Conservation (phyloP, 2,113 vertebrate species). For the Psettodes erumei region DNA sequence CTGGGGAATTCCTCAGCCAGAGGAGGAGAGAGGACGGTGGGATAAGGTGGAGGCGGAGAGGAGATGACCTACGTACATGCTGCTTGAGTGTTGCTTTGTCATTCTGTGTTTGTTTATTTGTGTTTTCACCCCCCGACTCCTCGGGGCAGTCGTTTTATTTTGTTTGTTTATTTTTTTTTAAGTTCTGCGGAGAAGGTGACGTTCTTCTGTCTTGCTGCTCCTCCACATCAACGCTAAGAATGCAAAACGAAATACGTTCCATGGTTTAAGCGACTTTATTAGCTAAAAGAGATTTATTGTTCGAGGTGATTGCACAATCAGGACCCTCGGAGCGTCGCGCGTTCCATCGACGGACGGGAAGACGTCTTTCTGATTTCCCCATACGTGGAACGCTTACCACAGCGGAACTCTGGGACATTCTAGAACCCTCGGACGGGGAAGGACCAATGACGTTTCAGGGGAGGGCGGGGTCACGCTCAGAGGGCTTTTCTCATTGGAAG, state of each 20-base stretch:
- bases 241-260: conserved; percentile 67
- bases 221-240: conserved; percentile 75
- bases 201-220: conserved; percentile 73
- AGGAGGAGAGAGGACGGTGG: conserved; percentile 9
- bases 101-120: conserved; percentile 58
- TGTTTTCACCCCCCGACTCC: conserved; percentile 36
- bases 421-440: conserved; percentile 10
- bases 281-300: conserved; percentile 66
- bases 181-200: conserved; percentile 55
- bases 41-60: conserved; percentile 32
- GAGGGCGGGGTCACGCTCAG: conserved; percentile 30
- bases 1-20: conserved; percentile 16
- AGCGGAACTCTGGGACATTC: conserved; percentile 47
- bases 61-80: conserved; percentile 73
- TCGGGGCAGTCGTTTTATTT: conserved; percentile 63
- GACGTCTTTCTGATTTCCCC: background rate
- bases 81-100: conserved; percentile 78
- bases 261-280: conserved; percentile 57
- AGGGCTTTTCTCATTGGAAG: conserved; percentile 48
- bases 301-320: conserved; percentile 74
- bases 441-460: conserved; percentile 64
- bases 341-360: conserved; percentile 17
- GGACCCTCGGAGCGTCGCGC: conserved; percentile 54
- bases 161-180: conserved; percentile 57
- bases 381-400: conserved; percentile 18